Evolutionary conservation across 2,113 vertebrate genomes (phyloP), one percentile per base, ranked within the genome.

Genomic region (Camelus dromedarius): DNA sequence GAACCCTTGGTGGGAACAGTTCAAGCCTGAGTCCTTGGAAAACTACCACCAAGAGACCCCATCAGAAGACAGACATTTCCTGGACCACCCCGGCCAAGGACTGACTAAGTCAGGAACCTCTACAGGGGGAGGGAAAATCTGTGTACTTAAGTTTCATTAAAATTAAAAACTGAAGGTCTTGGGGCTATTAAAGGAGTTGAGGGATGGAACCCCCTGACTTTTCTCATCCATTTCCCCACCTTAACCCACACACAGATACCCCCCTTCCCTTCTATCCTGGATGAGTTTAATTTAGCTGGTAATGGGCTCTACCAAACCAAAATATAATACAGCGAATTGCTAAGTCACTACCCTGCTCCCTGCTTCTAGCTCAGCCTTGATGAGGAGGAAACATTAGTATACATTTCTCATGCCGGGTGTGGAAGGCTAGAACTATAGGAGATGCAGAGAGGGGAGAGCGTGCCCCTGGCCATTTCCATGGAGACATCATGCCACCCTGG

Each of bases 141-240:
- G 28, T 67, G 64, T 77, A 15, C 50, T 90, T 54, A 32, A 32
- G 48, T 81, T 52, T 64, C 77, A 95, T 96, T 96, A 96, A 97
- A 96, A 73, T 79, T 60, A 56, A 64, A 46, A 38, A 22, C 52
- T 2, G 14, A 73, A 89, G 13, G 69, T 28, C 83, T 60, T 30
- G 38, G 87, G 30, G 28, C 42, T 77, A 48, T 54, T 70, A 18
- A 26, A 13, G 66, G 91, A 58, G 10, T 62, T 20, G 20, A 18
- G 24, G 38, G 14, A 8, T 89, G 54, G 28, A 38, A 16, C 30
- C 19, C 19, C 77, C 48, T 72, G 48, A 24, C 18, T 58, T 35
- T 67, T 58, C 46, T 9, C n/a, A 26, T 3, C 79, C 38, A 6
- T 19, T 24, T 32, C 20, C 22, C 52, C 46, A 12, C 6, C 46